phyloP scores from a whole-genome alignment of 1,140 invertebrate genomes.

The Orussus abietinus region DNA sequence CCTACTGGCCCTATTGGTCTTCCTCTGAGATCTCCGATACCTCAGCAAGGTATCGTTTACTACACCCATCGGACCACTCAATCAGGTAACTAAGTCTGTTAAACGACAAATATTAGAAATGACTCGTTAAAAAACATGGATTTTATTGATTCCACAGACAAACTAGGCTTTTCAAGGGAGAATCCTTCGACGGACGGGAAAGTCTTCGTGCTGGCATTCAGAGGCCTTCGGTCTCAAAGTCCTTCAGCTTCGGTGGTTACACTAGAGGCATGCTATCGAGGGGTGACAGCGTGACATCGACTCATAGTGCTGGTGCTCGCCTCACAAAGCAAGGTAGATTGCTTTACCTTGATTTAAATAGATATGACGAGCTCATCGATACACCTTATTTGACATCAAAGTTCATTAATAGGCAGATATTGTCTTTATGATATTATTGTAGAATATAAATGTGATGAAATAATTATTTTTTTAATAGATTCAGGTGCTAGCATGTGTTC shows the following conservation, averaged over 20 bases:
- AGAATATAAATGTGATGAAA: neutral
- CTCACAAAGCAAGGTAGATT: slow-evolving; percentile 68
- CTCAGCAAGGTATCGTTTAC: slow-evolving; percentile 40
- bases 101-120: too few relatives aligned
- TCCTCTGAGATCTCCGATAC: slow-evolving; percentile 50
- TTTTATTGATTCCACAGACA: slow-evolving; percentile 26
- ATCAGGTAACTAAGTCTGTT: too few relatives aligned
- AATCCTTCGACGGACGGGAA: slow-evolving; percentile 55
- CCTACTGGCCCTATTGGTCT: slow-evolving; percentile 53
- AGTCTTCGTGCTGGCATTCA: slow-evolving; percentile 51
- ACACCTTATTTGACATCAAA: too few relatives aligned
- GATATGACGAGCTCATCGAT: neutral
- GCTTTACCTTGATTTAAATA: neutral
- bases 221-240: slow-evolving; percentile 70
- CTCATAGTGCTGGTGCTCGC: slow-evolving; percentile 54
- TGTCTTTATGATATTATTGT: neutral
- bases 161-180: slow-evolving; percentile 54
- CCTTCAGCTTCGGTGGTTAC: slow-evolving; percentile 83
- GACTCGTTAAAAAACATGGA: too few relatives aligned
- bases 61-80: slow-evolving; percentile 40
- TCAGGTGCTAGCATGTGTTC: slow-evolving; percentile 67
- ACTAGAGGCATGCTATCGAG: slow-evolving; percentile 56
- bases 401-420: too few relatives aligned
- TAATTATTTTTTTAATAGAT: slow-evolving; percentile 57
- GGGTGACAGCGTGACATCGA: slow-evolving; percentile 54